A percentile compares a stretch with the other conserved stretches of the same genome.
Evolutionary conservation across 2,797 vertebrate genomes (phyloP).

Genomic region (Brachyalestes nurse): DNA sequence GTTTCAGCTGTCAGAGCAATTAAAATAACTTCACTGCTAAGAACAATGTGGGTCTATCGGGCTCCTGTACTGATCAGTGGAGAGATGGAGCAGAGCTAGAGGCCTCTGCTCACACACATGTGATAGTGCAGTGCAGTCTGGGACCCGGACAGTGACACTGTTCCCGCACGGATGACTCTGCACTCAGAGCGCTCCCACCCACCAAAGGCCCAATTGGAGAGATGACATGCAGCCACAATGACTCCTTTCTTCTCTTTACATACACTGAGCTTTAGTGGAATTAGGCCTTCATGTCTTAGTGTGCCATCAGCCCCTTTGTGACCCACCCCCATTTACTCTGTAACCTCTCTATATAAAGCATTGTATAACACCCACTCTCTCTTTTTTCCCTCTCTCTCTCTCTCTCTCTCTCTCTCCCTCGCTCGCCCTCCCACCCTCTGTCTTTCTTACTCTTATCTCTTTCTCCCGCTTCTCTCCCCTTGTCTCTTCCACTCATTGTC

Average conservation of each 20-base stretch:
- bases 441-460: neutral
- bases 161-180: constrained; percentile 17
- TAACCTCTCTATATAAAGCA: constrained; percentile 19
- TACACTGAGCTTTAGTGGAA: constrained; percentile 18
- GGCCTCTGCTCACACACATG: constrained; percentile 12
- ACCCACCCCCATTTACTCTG: constrained; percentile 15
- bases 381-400: constrained; percentile 4
- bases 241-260: constrained; percentile 27
- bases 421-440: neutral
- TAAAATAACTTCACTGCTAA: constrained; percentile 59
- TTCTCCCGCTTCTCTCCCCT: too few relatives aligned
- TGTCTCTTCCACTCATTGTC: neutral
- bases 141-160: neutral
- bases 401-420: neutral
- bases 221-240: constrained; percentile 45
- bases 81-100: constrained; percentile 4
- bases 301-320: neutral
- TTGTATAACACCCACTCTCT: constrained; percentile 36
- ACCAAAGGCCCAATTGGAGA: constrained; percentile 27
- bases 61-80: constrained; percentile 19
- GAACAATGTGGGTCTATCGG: constrained; percentile 53
- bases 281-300: constrained; percentile 30
- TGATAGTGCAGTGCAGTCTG: constrained; percentile 24
- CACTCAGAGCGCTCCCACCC: constrained; percentile 21
- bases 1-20: constrained; percentile 55